phyloP scores from a whole-genome alignment of 2,888 invertebrate species.

The Brachylomia viminalis region DNA sequence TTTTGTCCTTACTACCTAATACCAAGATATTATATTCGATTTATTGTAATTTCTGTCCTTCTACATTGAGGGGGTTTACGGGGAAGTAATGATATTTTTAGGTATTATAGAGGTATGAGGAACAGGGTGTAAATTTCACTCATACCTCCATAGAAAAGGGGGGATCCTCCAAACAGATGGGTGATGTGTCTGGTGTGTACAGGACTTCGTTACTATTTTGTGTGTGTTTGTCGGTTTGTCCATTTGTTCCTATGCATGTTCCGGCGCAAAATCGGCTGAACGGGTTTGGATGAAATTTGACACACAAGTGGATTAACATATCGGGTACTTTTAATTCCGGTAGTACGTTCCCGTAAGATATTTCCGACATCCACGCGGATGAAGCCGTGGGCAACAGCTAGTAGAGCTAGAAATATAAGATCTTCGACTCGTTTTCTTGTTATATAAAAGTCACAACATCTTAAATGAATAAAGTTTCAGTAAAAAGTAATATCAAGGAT shows the following conservation, averaged over 20 bases:
- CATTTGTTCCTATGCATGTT: too few relatives aligned
- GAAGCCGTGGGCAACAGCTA: neutral
- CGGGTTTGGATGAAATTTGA: neutral
- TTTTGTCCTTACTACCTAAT: neutral
- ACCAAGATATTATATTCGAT: neutral
- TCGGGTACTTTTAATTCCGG: neutral
- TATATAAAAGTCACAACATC: conserved; percentile 12
- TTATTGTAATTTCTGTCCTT: neutral
- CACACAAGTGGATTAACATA: neutral
- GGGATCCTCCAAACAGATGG: too few relatives aligned
- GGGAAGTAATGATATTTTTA: neutral
- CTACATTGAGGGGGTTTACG: neutral
- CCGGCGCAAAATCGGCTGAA: neutral
- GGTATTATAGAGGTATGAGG: neutral
- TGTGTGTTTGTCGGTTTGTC: neutral
- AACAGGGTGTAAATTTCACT: neutral
- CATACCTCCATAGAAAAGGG: too few relatives aligned
- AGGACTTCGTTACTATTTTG: too few relatives aligned
- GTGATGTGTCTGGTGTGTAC: too few relatives aligned
- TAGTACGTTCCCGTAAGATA: neutral
- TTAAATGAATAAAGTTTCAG: conserved; percentile 4
- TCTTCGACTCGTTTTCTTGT: neutral
- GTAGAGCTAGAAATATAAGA: neutral
- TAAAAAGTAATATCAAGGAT: conserved; percentile 25
- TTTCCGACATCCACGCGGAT: neutral